phyloP scores from a whole-genome alignment of 2,113 vertebrate genomes.

The Formicarius rufipectus region DNA sequence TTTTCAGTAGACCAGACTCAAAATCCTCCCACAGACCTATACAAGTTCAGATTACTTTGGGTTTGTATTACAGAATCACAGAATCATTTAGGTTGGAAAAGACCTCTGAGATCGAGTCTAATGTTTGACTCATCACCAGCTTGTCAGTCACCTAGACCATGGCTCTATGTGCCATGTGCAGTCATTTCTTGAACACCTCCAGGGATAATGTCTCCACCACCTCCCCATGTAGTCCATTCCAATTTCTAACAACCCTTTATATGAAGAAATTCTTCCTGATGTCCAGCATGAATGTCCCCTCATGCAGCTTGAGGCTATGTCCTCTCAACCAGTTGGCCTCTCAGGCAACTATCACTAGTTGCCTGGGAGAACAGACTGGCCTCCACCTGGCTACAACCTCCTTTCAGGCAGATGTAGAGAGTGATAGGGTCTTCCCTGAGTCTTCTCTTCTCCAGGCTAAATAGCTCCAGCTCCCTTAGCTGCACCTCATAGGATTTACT shows the following conservation, averaged over 20 bases:
- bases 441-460: background rate
- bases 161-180: too few species aligned
- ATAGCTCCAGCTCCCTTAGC: background rate
- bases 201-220: background rate
- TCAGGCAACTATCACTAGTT: background rate
- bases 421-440: background rate
- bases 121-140: background rate
- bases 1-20: background rate
- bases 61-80: background rate
- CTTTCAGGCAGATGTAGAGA: background rate
- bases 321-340: background rate
- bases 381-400: background rate
- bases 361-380: accelerated
- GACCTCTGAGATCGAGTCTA: background rate
- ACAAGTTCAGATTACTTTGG: background rate
- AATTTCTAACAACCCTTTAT: background rate
- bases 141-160: background rate
- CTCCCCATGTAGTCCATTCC: background rate
- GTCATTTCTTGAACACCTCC: background rate
- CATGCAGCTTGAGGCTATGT: background rate
- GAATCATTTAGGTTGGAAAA: background rate
- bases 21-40: background rate
- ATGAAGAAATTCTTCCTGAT: background rate
- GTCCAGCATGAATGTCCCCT: background rate
- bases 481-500: background rate